Conservation (phyloP, 2,888 invertebrate species). For the Platerodrilus igneus region DNA sequence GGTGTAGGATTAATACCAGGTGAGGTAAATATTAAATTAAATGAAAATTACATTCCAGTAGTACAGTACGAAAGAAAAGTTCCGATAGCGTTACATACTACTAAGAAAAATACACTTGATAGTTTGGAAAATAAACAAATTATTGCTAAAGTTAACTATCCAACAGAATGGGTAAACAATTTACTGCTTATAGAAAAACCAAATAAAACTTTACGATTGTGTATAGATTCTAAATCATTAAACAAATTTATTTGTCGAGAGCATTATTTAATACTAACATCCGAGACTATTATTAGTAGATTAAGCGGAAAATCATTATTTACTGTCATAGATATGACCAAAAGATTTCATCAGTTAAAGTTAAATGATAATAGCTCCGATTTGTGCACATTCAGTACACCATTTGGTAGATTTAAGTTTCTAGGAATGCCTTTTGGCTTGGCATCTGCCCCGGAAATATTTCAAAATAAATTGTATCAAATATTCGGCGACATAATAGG, state of each 20-base stretch:
- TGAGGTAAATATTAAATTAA: no score
- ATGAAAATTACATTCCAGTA: no score
- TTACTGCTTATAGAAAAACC: constrained; percentile 2
- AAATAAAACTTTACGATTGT: background rate
- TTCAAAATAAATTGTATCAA: constrained; percentile 23
- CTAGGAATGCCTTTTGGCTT: constrained; percentile 33
- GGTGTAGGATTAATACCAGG: no score
- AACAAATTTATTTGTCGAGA: constrained; percentile 16
- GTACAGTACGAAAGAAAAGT: no score
- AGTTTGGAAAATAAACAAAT: background rate
- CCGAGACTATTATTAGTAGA: constrained; percentile 30
- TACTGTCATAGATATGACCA: constrained; percentile 27
- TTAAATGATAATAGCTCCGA: constrained; percentile 30
- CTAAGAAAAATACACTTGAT: constrained; percentile 1
- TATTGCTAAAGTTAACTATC: no score
- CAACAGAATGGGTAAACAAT: constrained; percentile 5
- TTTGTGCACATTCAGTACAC: constrained; percentile 30
- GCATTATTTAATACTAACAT: constrained; percentile 29
- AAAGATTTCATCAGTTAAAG: constrained; percentile 30
- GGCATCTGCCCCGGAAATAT: constrained; percentile 29
- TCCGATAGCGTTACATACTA: no score
- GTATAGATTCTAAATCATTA: constrained; percentile 1
- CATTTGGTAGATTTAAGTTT: no score
- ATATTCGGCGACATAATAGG: constrained; percentile 27
- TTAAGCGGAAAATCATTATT: constrained; percentile 27